Evolutionary conservation across 2,113 vertebrate species (phyloP).

Genomic region (Pungitius pungitius): DNA sequence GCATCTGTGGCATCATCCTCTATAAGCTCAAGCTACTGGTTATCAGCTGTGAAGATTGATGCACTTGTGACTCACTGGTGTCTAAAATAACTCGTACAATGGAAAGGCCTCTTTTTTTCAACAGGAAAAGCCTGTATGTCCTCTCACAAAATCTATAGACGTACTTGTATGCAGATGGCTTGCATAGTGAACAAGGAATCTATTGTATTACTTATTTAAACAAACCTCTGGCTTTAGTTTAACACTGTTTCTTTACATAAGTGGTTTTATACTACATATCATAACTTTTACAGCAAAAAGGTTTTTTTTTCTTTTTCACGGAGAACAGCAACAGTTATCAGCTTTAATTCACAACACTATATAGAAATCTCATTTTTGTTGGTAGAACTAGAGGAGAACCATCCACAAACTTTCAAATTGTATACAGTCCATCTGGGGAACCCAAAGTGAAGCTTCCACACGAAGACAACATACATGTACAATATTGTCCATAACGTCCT

Average conservation of each 20-base stretch:
- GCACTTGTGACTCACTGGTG: conserved; percentile 72
- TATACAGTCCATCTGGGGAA: too few relatives aligned
- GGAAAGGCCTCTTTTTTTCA: conserved; percentile 47
- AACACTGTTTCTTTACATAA: not conserved
- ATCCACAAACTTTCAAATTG: not conserved
- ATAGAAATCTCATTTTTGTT: not conserved
- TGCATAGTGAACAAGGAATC: conserved; percentile 9
- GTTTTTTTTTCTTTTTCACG: not conserved
- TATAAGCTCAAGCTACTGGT: conserved; percentile 69
- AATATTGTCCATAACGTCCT: not conserved
- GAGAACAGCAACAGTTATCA: not conserved
- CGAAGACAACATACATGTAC: not conserved
- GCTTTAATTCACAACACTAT: not conserved
- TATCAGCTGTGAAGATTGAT: conserved; percentile 71
- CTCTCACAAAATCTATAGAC: conserved; percentile 29
- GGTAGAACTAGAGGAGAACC: not conserved
- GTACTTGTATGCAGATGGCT: conserved; percentile 5
- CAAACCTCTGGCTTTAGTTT: conserved; percentile 21
- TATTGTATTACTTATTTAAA: conserved; percentile 18
- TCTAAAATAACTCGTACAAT: conserved; percentile 71
- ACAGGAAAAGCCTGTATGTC: conserved; percentile 19
- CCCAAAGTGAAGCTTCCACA: not conserved
- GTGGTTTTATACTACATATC: conserved; percentile 1
- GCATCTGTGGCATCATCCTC: conserved; percentile 68
- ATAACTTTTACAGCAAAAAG: not conserved